A percentile compares a stretch with the other conserved stretches of the same genome.
phyloP scores from a whole-genome alignment of 2,888 invertebrate genomes.

The Agrotis segetum region DNA sequence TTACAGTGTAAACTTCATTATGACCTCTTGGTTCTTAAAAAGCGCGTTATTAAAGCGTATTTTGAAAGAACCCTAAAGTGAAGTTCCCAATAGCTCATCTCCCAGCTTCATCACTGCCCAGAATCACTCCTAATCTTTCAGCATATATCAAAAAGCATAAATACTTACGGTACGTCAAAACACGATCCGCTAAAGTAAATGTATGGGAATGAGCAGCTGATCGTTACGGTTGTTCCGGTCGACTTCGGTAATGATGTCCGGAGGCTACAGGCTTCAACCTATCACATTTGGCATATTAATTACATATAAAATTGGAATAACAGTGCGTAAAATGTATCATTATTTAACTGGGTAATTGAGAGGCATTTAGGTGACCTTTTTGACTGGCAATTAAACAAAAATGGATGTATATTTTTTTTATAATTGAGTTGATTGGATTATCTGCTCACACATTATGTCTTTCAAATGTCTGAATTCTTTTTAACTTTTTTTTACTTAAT shows the following conservation, averaged over 20 bases:
- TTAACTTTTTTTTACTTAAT: no score
- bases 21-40: no score
- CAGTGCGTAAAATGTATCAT: slow-evolving; percentile 34
- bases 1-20: no score
- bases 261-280: slow-evolving; percentile 35
- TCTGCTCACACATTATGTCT: no score
- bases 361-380: not conserved
- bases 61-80: no score
- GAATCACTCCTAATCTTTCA: slow-evolving; percentile 20
- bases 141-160: not conserved
- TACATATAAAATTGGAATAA: slow-evolving; percentile 41
- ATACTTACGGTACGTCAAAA: slow-evolving; percentile 29
- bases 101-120: not conserved
- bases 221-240: slow-evolving; percentile 16
- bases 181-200: slow-evolving; percentile 21
- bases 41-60: no score
- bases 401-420: no score
- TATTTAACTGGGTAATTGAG: slow-evolving; percentile 13
- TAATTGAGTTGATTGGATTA: no score
- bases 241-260: slow-evolving; percentile 43
- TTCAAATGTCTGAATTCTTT: no score
- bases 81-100: not conserved
- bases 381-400: no score
- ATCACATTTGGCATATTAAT: slow-evolving; percentile 56
- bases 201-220: slow-evolving; percentile 51